phyloP scores from a whole-genome alignment of 2,113 vertebrate species.

The Salvelinus alpinus region DNA sequence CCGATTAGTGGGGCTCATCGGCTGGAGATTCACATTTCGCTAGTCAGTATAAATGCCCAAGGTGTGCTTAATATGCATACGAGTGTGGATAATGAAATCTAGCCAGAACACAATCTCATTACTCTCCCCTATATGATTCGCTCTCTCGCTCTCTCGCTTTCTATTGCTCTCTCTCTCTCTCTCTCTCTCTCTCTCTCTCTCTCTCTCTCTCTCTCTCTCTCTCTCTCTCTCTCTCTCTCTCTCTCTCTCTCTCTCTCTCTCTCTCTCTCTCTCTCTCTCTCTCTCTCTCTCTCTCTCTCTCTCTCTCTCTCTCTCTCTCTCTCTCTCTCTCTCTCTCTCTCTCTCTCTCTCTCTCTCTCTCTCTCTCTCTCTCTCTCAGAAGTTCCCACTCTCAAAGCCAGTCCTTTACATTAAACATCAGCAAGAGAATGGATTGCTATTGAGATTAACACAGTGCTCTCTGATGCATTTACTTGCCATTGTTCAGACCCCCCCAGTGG shows the following conservation, averaged over 20 bases:
- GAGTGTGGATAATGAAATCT: conserved; percentile 38
- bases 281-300: background rate
- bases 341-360: background rate
- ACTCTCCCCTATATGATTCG: background rate
- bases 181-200: conserved; percentile 20
- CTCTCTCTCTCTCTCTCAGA: background rate
- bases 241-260: background rate
- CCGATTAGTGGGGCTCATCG: conserved; percentile 41
- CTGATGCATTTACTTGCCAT: conserved; percentile 45
- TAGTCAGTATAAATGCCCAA: conserved; percentile 32
- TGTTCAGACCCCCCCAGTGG: conserved; percentile 45
- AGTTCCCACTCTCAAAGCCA: background rate
- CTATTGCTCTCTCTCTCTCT: background rate
- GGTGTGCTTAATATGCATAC: conserved; percentile 24
- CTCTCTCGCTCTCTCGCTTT: background rate
- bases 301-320: too few species aligned
- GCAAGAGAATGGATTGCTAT: background rate
- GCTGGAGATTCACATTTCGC: conserved; percentile 31
- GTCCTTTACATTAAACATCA: too few species aligned
- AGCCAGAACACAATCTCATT: conserved; percentile 28
- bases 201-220: conserved; percentile 10
- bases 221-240: background rate
- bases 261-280: background rate
- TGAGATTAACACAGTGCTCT: conserved; percentile 10
- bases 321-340: too few species aligned